Base-by-base conservation (phyloP, 1,140 invertebrate genomes). In the Psix sp. region DNA sequence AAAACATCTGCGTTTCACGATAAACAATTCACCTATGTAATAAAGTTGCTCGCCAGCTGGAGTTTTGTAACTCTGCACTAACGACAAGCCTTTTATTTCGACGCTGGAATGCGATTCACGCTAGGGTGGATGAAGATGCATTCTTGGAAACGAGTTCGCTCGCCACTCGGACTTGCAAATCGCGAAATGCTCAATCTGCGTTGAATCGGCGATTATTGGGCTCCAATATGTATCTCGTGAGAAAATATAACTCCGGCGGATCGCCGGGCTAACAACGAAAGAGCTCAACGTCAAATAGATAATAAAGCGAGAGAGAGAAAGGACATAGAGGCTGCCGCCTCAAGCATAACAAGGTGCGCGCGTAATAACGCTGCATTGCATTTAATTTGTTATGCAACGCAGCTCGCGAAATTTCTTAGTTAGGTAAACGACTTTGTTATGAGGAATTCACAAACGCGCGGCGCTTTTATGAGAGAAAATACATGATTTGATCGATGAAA, bases 331-430 rank as follows among this genome's bases (percentile, higher is more conserved):
- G 26, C 20, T 59, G 15, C 5, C 16, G 42, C 15, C n/a, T 29
- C 20, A 15, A 46, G 42, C 40, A 33, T 59, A 43, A 46, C 54
- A 46, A 38, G 17, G 3, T 38, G 40, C 40, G 31, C 26, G 16
- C 13, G 49, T 52, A 54, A 54, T 38, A 24, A 26, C 51, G n/a
- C 51, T n/a, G 29, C 15, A 24, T 40, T 60, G 56, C 43, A 24
- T 48, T 57, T 60, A 48, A 48, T 60, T 48, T 39, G 43, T 60
- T 48, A 49, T n/a, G 43, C 43, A 60, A 60, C 43, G 29, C 35
- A 9, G 29, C 24, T 21, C 33, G 40, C 33, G 33, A 42, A 42
- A 42, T 42, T 62, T 26, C 18, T 4, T 14, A 59, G 54, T 46
- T 26, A 29, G 42, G 54, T 46, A 59, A 59, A 59, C 40, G 21